These are phyloP conservation scores for Drosophila pandora DNA, from an alignment of 1,140 invertebrate genomes.

Conservation along the genomic window DNA sequence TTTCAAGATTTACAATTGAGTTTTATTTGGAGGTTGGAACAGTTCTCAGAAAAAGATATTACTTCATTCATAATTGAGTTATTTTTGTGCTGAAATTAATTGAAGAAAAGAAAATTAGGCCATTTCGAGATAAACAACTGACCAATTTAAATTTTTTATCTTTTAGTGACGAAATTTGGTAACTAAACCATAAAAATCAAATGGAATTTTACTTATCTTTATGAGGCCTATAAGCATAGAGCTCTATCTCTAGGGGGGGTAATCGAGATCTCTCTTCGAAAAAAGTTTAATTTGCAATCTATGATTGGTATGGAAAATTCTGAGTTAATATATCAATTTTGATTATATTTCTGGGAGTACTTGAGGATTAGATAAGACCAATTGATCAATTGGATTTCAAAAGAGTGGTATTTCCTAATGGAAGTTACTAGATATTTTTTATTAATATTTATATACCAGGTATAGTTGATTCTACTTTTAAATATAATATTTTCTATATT, in stretches of 20 bases:
- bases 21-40: not conserved
- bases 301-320: not conserved
- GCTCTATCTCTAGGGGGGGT: not conserved
- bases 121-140: conserved; percentile 1
- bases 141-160: conserved; percentile 8
- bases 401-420: not conserved
- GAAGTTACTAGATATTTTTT: not conserved
- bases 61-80: conserved; percentile 2
- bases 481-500: too few relatives aligned
- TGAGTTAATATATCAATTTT: not conserved
- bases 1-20: not conserved
- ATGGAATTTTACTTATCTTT: conserved; percentile 4
- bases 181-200: not conserved
- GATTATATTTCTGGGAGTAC: not conserved
- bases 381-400: not conserved
- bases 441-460: too few relatives aligned
- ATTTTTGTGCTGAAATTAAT: not conserved
- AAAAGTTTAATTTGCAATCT: not conserved
- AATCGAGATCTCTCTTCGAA: not conserved
- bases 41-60: not conserved
- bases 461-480: too few relatives aligned
- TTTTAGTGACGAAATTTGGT: not conserved
- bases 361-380: not conserved
- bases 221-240: not conserved
- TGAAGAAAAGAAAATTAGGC: conserved; percentile 3